Evolutionary conservation across 2,888 invertebrate genomes (phyloP).

Genomic region (Mythimna lalbum): DNA sequence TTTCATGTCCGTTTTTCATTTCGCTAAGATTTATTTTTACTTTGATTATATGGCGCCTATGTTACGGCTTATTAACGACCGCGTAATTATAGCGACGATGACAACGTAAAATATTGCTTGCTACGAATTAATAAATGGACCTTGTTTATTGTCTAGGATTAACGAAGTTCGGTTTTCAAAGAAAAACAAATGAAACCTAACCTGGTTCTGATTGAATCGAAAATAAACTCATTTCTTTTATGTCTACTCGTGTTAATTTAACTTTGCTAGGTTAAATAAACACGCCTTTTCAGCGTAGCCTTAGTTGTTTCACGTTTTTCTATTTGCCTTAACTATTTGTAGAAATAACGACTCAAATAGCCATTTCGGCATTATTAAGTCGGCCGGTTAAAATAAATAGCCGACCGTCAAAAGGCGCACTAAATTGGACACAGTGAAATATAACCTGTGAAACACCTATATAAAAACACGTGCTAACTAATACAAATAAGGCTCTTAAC

Average conservation of each 20-base stretch:
- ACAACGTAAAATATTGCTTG: constrained; percentile 82
- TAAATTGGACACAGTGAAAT: constrained; percentile 63
- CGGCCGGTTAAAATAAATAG: constrained; percentile 52
- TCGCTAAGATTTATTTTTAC: constrained; percentile 84
- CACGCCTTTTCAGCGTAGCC: neutral
- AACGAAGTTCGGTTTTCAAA: constrained; percentile 22
- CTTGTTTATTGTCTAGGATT: constrained; percentile 58
- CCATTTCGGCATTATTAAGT: constrained; percentile 41
- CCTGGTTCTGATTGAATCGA: constrained; percentile 8
- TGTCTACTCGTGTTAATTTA: neutral
- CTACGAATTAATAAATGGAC: constrained; percentile 77
- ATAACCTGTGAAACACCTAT: constrained; percentile 65
- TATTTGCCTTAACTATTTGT: constrained; percentile 26
- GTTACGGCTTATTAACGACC: constrained; percentile 85
- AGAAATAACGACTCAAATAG: constrained; percentile 33
- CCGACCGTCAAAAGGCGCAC: constrained; percentile 54
- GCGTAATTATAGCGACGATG: constrained; percentile 84
- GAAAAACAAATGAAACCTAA: constrained; percentile 7
- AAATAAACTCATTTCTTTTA: constrained; percentile 1
- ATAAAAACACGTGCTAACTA: constrained; percentile 86
- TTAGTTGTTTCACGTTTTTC: neutral
- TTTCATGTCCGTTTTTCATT: constrained; percentile 88
- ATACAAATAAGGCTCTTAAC: constrained; percentile 88
- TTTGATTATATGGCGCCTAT: constrained; percentile 88
- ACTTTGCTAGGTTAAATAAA: constrained; percentile 4